A percentile compares a stretch with the other conserved stretches of the same genome.
These are phyloP conservation scores for Drosophila bocki DNA, from an alignment of 1,140 invertebrate genomes.

Conservation along the genomic window DNA sequence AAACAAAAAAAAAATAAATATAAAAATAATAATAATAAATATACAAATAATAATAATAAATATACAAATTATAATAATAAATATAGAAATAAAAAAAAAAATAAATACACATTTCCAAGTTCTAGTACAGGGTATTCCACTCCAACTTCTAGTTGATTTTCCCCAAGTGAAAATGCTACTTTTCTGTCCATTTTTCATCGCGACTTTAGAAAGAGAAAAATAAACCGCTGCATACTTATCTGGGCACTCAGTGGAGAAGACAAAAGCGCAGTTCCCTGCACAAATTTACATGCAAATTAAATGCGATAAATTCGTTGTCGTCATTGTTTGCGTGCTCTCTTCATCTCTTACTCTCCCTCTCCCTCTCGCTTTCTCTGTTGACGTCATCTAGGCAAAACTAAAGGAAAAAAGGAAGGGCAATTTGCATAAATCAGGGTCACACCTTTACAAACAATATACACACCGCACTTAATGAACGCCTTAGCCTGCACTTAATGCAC, in stretches of 20 bases:
- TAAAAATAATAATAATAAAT: no score
- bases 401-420: slow-evolving; percentile 14
- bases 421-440: slow-evolving; percentile 70
- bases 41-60: no score
- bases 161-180: slow-evolving; percentile 1
- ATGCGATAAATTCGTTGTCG: slow-evolving; percentile 52
- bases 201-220: slow-evolving; percentile 40
- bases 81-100: no score
- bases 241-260: slow-evolving; percentile 28
- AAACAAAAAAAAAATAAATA: no score
- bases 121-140: background rate
- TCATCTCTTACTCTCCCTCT: background rate
- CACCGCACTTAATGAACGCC: slow-evolving; percentile 25
- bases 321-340: slow-evolving; percentile 34
- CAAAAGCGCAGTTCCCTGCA: slow-evolving; percentile 48
- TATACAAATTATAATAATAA: no score
- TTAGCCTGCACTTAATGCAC: slow-evolving; percentile 59
- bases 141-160: background rate
- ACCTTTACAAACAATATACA: slow-evolving; percentile 13
- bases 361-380: slow-evolving; percentile 16
- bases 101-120: no score
- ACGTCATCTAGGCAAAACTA: slow-evolving; percentile 29
- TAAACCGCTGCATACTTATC: slow-evolving; percentile 46
- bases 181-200: slow-evolving; percentile 35
- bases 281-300: slow-evolving; percentile 54